Evolutionary conservation across 2,113 vertebrate species (phyloP), one percentile per base, ranked within the genome.

Genomic region (Oophaga pumilio): DNA sequence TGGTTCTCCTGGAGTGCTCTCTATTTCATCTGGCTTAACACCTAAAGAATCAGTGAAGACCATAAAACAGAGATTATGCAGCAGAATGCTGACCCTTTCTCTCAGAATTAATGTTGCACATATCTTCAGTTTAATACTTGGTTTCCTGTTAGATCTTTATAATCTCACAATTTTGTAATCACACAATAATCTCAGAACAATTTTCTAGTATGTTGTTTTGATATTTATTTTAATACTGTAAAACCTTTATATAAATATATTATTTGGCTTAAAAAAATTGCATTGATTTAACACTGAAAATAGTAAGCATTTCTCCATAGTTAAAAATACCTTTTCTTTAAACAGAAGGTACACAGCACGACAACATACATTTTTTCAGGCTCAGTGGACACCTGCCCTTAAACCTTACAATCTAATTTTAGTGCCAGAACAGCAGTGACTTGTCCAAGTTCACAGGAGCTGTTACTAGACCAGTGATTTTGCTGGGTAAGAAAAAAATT

Each of bases 11-110:
- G 52, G 90, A 94, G 93, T 96, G 94, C 94, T 95, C 94, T 89
- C 93, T 92, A 95, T 95, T 94, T 94, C 93, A 95, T 94, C 94
- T 94, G 93, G 93, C 94, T 94, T 95, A 95, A 96, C 94, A 96
- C 95, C 94, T 96, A 91, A n/a, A 89, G 92, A 93, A 92, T 85
- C 89, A 93, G 91, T 90, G 91, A 93, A 94, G 93, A 94, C 92
- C 93, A 93, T 94, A 94, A 96, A 95, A 93, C 0, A 6, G 91
- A 91, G 93, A 94, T 94, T 95, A 94, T 92, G 92, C 91, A 93
- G 89, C 91, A 92, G 91, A 89, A 91, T 89, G 91, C 90, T 90
- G 89, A 92, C 91, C 92, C 93, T 91, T 92, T 91, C 91, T 91
- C 91, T 90, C 90, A 91, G 91, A 93, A 92, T 87, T 92, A 91